A percentile compares a stretch with the other conserved stretches of the same genome.
phyloP scores from a whole-genome alignment of 1,140 invertebrate genomes.

The Zaprionus inermis region DNA sequence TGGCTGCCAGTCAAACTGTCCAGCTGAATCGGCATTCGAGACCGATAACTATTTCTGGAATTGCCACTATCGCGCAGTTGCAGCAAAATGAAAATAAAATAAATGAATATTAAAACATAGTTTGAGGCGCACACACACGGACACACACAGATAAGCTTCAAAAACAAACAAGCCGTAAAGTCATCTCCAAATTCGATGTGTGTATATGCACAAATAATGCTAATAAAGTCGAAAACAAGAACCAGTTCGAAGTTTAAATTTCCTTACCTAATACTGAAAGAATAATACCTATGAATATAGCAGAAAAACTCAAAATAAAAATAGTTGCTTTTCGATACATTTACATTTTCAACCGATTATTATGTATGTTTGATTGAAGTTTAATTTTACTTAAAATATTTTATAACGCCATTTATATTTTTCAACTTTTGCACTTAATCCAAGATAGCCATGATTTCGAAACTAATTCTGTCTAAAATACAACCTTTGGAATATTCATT shows the following conservation, averaged over 20 bases:
- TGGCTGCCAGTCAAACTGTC: slow-evolving; percentile 67
- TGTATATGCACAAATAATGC: background rate
- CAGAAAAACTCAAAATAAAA: no score
- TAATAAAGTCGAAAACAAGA: background rate
- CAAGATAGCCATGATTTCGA: no score
- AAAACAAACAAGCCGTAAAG: slow-evolving; percentile 13
- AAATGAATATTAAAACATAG: slow-evolving; percentile 39
- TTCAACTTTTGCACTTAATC: no score
- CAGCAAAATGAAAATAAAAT: slow-evolving; percentile 29
- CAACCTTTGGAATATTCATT: no score
- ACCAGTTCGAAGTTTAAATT: no score
- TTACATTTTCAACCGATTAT: no score
- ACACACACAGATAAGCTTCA: slow-evolving; percentile 1
- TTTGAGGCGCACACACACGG: slow-evolving; percentile 12
- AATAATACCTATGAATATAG: no score
- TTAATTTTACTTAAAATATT: no score
- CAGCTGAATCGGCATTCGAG: slow-evolving; percentile 23
- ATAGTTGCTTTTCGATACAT: no score
- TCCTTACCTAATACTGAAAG: background rate
- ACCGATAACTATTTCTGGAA: slow-evolving; percentile 15
- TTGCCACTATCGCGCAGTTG: slow-evolving; percentile 43
- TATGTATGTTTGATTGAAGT: no score
- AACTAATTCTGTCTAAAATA: no score
- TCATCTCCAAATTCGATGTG: slow-evolving; percentile 23
- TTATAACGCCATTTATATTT: no score